Conservation (phyloP, 2,888 invertebrate species). For the Oscheius sp. region DNA sequence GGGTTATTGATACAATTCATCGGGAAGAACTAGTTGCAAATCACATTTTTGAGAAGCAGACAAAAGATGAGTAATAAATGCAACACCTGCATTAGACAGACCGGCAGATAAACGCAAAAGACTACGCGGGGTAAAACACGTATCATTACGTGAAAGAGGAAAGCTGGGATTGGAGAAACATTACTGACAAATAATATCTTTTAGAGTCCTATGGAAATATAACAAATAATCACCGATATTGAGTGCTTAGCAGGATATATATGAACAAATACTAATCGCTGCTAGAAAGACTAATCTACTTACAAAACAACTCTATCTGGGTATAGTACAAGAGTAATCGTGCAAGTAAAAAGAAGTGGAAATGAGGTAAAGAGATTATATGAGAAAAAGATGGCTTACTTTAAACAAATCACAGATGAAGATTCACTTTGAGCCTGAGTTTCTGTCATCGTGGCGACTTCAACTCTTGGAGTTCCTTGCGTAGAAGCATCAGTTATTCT, state of each 20-base stretch:
- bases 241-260: too few species aligned
- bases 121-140: conserved; percentile 9
- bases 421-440: conserved; percentile 19
- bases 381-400: neutral
- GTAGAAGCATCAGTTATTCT: neutral
- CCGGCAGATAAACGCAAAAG: conserved; percentile 3
- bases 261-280: neutral
- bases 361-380: neutral
- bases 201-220: too few species aligned
- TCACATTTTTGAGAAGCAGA: neutral
- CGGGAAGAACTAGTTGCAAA: neutral
- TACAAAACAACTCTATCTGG: too few species aligned
- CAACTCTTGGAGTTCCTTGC: neutral
- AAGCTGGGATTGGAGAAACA: neutral
- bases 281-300: too few species aligned
- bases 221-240: too few species aligned
- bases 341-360: neutral
- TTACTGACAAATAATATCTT: neutral
- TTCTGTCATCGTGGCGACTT: neutral
- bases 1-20: neutral
- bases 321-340: too few species aligned
- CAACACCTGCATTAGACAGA: conserved; percentile 9
- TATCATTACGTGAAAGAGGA: neutral
- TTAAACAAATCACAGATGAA: conserved; percentile 2
- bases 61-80: neutral